Percentiles rank a stretch among this genome's conserved stretches.
Evolutionary conservation across 2,113 vertebrate genomes (phyloP).

Genomic region (Tringa solitaria): DNA sequence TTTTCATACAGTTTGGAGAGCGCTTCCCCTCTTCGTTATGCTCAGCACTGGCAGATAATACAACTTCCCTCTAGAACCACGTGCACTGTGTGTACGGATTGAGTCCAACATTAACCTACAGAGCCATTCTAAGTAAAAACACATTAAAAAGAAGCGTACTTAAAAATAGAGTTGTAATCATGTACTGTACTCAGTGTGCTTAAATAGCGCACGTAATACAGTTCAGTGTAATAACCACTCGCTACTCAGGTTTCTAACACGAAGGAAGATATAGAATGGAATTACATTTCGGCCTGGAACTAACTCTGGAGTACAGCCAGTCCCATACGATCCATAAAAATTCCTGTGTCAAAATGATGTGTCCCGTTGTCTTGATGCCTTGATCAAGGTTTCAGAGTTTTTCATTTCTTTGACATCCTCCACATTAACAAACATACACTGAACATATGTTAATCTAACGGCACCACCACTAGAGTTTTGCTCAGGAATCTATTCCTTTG

Average conservation of each 20-base stretch:
- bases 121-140: constrained; percentile 24
- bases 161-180: constrained; percentile 29
- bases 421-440: neutral
- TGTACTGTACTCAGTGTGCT: constrained; percentile 30
- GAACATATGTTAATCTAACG: neutral
- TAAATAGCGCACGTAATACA: constrained; percentile 15
- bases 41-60: neutral
- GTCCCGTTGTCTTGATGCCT: constrained; percentile 32
- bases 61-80: neutral
- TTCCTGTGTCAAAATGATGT: constrained; percentile 54
- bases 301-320: constrained; percentile 32
- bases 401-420: constrained; percentile 8
- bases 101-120: constrained; percentile 27
- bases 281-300: constrained; percentile 33
- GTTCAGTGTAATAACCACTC: constrained; percentile 5
- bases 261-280: constrained; percentile 45
- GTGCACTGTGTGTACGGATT: neutral
- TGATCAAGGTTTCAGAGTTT: constrained; percentile 30
- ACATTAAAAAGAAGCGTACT: constrained; percentile 20
- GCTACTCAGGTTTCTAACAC: constrained; percentile 28
- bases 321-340: constrained; percentile 51
- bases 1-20: neutral
- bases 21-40: neutral
- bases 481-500: neutral
- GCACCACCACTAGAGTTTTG: neutral